Conservation (phyloP, 2,797 vertebrate species). For the Pteronotus mesoamericanus region DNA sequence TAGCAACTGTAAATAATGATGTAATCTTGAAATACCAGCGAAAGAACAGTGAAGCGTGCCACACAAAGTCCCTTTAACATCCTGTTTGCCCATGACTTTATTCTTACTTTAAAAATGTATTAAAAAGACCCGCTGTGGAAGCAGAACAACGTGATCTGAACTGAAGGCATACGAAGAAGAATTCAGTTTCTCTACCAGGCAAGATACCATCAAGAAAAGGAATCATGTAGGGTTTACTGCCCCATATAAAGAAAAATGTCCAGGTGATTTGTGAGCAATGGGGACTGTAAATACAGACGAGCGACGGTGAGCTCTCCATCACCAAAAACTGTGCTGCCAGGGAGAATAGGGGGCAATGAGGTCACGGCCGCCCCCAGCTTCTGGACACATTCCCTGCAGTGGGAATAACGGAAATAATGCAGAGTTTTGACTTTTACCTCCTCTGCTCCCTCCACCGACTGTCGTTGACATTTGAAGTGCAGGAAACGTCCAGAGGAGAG, state of each 20-base stretch:
- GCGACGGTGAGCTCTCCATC: neutral
- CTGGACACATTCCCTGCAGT: neutral
- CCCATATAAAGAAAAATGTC: neutral
- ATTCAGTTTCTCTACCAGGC: neutral
- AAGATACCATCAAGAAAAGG: neutral
- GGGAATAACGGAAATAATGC: neutral
- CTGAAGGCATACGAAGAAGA: neutral
- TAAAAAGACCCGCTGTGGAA: neutral
- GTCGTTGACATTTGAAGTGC: neutral
- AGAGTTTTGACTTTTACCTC: neutral
- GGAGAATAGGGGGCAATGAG: neutral
- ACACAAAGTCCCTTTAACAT: neutral
- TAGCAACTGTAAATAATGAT: constrained; percentile 53
- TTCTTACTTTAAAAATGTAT: neutral
- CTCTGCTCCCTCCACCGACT: neutral
- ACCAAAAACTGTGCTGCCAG: neutral
- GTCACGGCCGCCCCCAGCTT: neutral
- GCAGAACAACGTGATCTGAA: neutral
- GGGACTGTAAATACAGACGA: neutral
- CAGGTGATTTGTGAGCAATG: neutral
- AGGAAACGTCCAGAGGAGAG: neutral
- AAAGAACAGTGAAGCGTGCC: neutral
- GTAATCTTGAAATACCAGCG: neutral
- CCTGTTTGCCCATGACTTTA: neutral
- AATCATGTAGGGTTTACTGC: neutral